Conservation (phyloP, 1,140 invertebrate species). For the Lepidurus arcticus region DNA sequence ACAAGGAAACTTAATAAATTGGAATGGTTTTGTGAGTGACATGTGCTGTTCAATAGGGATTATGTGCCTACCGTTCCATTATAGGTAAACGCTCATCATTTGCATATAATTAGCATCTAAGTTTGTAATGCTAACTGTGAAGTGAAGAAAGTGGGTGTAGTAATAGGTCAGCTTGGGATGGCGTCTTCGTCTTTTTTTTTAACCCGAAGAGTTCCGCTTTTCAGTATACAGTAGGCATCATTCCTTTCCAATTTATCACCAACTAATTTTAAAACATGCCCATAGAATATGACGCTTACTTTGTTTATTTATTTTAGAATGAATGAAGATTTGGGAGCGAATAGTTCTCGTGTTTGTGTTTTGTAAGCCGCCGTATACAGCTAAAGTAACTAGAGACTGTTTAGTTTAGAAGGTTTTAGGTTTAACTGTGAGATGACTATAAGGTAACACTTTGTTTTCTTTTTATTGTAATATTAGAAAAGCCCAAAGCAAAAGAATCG, state of each 20-base stretch:
- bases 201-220: neutral
- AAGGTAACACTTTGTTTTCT: too few species aligned
- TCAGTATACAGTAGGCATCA: neutral
- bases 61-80: neutral
- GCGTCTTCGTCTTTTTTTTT: neutral
- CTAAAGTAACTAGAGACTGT: too few species aligned
- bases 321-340: too few species aligned
- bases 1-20: neutral
- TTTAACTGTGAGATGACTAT: too few species aligned
- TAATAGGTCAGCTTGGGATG: neutral
- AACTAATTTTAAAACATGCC: too few species aligned
- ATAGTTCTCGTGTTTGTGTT: too few species aligned
- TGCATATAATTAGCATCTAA: neutral
- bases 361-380: too few species aligned
- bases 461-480: too few species aligned
- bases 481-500: too few species aligned
- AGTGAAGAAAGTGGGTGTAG: neutral
- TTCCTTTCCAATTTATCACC: neutral
- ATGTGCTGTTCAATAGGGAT: neutral
- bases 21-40: neutral
- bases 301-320: too few species aligned
- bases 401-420: too few species aligned
- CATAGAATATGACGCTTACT: too few species aligned
- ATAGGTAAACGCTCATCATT: neutral
- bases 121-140: neutral